A percentile compares a stretch with the other conserved stretches of the same genome.
Conservation (phyloP, 2,113 vertebrate genomes). For the Dromiciops gliroides region DNA sequence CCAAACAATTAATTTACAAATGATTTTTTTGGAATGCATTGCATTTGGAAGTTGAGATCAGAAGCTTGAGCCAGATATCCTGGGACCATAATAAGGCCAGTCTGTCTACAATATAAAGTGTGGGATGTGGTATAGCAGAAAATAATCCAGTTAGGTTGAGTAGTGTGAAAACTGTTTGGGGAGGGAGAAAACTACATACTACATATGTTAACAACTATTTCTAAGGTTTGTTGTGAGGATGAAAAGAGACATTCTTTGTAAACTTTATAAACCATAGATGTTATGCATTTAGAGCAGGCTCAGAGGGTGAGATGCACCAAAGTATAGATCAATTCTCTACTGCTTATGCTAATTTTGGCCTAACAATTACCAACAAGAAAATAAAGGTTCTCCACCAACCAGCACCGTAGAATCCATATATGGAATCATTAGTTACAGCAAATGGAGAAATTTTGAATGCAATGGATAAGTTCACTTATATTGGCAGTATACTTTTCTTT, state of each 20-base stretch:
- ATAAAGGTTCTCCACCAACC: no score
- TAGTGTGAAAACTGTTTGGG: background rate
- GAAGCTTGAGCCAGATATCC: background rate
- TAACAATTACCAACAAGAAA: no score
- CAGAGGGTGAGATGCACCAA: no score
- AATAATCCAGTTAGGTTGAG: background rate
- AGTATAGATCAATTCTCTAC: no score
- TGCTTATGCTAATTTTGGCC: no score
- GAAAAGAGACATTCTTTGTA: background rate
- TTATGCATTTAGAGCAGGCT: no score
- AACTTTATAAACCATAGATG: background rate
- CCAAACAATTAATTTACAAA: background rate
- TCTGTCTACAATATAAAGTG: background rate
- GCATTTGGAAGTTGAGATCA: background rate
- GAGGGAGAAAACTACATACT: background rate
- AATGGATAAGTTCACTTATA: no score
- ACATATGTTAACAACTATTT: background rate
- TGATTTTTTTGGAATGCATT: background rate
- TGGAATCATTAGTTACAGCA: no score
- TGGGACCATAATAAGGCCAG: background rate
- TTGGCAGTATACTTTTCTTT: no score
- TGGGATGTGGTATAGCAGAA: background rate
- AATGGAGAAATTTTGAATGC: no score
- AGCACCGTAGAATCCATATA: no score
- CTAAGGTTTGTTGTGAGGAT: background rate